These are phyloP conservation scores for Drosophila phalerata DNA, from an alignment of 2,888 invertebrate species.

Conservation along the genomic window DNA sequence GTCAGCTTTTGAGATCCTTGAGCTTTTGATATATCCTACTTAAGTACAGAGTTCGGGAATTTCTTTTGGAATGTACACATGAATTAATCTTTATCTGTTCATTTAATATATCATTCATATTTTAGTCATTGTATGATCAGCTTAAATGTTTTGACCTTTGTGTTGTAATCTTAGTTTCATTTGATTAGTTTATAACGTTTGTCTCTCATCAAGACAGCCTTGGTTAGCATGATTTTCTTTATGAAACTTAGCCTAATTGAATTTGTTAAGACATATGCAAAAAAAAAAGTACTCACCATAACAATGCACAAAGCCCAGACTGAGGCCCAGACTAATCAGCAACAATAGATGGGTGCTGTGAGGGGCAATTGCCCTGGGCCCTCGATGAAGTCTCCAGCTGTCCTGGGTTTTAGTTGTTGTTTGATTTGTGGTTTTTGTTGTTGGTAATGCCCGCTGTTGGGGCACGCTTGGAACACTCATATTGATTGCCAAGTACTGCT, in stretches of 20 bases:
- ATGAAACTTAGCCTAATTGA: conserved; percentile 37
- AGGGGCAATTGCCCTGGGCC: conserved; percentile 47
- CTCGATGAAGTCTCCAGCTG: conserved; percentile 38
- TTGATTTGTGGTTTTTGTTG: conserved; percentile 25
- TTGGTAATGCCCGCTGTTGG: conserved; percentile 70
- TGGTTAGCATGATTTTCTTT: not conserved
- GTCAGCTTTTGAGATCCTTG: no score
- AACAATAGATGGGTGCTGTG: conserved; percentile 56
- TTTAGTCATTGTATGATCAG: no score
- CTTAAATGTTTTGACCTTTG: not conserved
- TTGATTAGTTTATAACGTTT: not conserved
- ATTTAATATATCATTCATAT: no score
- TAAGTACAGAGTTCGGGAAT: no score
- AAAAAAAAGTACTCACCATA: conserved; percentile 69
- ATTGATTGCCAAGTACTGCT: conserved; percentile 63
- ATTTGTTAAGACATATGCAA: conserved; percentile 25
- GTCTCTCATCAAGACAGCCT: conserved; percentile 2
- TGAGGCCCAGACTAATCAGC: conserved; percentile 69
- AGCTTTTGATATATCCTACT: no score
- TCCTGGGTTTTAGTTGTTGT: conserved; percentile 19
- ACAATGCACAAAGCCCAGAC: conserved; percentile 69
- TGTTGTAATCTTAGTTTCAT: not conserved
- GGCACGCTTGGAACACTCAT: conserved; percentile 80
- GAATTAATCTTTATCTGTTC: no score
- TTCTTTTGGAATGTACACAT: no score